Base-by-base conservation (phyloP, 2,888 invertebrate species). In the Idaea dimidiata region DNA sequence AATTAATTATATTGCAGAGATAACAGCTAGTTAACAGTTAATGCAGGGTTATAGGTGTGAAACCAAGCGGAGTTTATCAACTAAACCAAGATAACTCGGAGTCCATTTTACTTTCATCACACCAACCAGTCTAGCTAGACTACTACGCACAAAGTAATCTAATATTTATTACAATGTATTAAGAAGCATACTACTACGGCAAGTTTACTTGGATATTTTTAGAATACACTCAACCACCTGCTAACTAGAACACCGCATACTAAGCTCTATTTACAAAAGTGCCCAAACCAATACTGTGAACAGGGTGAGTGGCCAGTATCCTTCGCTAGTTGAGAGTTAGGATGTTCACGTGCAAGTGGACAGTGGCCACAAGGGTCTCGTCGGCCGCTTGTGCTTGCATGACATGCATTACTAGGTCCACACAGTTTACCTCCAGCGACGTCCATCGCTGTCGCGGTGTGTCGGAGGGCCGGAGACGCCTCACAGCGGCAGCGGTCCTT, bases 391-490 rank as follows among this genome's bases (percentile, higher is more conserved):
- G 77, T 72, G 70, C 77, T 76, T 77, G 76, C 80, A 77, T 77
- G 75, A 77, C 90, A 90, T 91, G 88, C 90, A 89, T 78, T 82
- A 75, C 80, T 82, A 70, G 77, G 8, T 43, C 14, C 80, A 80
- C 83, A 76, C 79, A 79, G 82, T 82, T 90, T 91, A 91, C 91
- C 91, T 91, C 90, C 91, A 85, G 81, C 84, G 87, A 81, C 79
- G 85, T 91, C 91, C 91, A 91, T 91, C 81, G 87, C 88, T 84
- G 82, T 81, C 81, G 77, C 62, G 63, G 81, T 75, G 78, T 79
- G 79, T 79, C 77, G 80, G 76, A 80, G 79, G 79, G 69, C 79
- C 78, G 79, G 80, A 80, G 83, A 83, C 85, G 83, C 85, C 81
- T 84, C 84, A 82, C 84, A 79, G 82, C 83, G 83, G 79, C 84